These are phyloP conservation scores for Nomada goodeniana DNA, from an alignment of 2,888 invertebrate genomes.

Conservation along the genomic window DNA sequence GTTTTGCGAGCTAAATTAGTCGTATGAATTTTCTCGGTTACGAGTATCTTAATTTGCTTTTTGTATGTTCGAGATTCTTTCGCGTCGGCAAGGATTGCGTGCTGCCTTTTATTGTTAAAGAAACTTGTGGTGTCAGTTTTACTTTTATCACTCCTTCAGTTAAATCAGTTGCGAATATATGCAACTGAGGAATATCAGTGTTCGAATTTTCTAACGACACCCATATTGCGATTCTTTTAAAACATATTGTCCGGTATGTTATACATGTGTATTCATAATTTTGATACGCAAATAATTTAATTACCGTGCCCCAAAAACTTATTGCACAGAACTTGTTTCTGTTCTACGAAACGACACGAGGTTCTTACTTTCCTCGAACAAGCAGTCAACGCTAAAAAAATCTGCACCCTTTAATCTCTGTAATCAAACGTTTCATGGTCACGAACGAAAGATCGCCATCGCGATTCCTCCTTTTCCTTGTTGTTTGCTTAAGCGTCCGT, in stretches of 20 bases:
- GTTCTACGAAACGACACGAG: background rate
- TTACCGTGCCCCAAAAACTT: background rate
- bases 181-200: too few species aligned
- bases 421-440: conserved; percentile 30
- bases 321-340: background rate
- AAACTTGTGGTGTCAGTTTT: background rate
- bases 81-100: too few species aligned
- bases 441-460: conserved; percentile 39
- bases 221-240: too few species aligned
- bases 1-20: background rate
- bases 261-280: too few species aligned
- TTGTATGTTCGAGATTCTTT: too few species aligned
- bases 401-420: conserved; percentile 19
- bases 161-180: background rate
- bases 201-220: too few species aligned
- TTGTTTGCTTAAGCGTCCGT: conserved; percentile 48
- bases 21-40: background rate
- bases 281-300: too few species aligned
- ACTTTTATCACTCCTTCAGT: background rate
- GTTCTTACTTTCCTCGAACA: conserved; percentile 1
- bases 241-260: too few species aligned
- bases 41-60: too few species aligned
- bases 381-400: conserved; percentile 15
- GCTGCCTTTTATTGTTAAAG: too few species aligned
- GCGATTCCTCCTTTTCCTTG: conserved; percentile 43